Conservation (phyloP, 2,797 vertebrate species). For the Acanthurus lineatus region DNA sequence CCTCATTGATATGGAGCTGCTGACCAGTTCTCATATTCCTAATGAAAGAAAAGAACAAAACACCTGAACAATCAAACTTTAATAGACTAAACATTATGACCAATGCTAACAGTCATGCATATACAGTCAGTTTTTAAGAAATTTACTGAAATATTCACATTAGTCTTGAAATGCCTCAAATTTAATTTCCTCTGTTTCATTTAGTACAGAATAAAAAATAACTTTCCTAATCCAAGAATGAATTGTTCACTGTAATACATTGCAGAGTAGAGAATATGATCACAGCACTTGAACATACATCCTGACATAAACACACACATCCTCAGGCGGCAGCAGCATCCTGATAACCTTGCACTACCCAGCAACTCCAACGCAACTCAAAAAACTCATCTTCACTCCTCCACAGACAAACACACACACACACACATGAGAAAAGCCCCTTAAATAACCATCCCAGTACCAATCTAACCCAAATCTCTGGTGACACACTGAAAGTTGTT, state of each 20-base stretch:
- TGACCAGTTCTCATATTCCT: not conserved
- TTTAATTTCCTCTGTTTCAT: conserved; percentile 9
- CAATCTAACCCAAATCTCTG: conserved; percentile 11
- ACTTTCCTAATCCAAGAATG: not conserved
- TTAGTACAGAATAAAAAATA: not conserved
- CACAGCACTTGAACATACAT: conserved; percentile 9
- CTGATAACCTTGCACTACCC: conserved; percentile 27
- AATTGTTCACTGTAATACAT: not conserved
- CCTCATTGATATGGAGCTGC: not conserved
- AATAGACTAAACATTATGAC: not conserved
- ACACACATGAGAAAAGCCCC: not conserved
- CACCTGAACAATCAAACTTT: not conserved
- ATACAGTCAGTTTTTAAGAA: not conserved
- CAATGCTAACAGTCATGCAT: not conserved
- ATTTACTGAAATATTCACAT: not conserved
- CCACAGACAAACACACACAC: conserved; percentile 3
- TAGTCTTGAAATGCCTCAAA: not conserved
- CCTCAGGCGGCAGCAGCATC: conserved; percentile 46
- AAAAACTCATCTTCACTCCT: conserved; percentile 45
- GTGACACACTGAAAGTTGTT: conserved; percentile 41
- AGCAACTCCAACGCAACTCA: conserved; percentile 42
- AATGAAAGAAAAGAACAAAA: not conserved
- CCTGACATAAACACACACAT: conserved; percentile 34
- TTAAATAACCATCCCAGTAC: conserved; percentile 26
- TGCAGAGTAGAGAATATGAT: conserved; percentile 6